Base-by-base conservation (phyloP, 2,797 vertebrate species). In the Melanotaenia trifasciata region DNA sequence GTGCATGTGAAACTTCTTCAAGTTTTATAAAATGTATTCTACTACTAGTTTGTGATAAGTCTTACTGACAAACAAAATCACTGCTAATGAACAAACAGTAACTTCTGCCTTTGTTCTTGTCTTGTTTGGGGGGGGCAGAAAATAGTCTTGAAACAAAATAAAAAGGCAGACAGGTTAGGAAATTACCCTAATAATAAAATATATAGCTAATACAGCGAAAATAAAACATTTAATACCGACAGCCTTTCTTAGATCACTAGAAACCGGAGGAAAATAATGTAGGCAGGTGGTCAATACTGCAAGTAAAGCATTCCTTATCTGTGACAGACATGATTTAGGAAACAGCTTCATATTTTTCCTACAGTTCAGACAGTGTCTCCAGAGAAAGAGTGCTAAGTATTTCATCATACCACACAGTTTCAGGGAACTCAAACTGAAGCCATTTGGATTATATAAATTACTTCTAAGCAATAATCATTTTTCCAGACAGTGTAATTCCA, bases 401-500 rank as follows among this genome's bases (percentile, higher is more conserved):
- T 45, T 68, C 20, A 64, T 59, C 38, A 57, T 20, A 63, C 1
- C n/a, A 18, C 53, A 62, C 26, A 32, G 45, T 43, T 72, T 3
- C 40, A 72, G 40, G 53, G 51, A 24, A 63, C 51, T 24, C 43
- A 54, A 35, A 64, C 18, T 30, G n/a, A 51, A 16, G 28, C 32
- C 56, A 35, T 77, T 50, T 63, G 16, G 54, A 35, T 66, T 58
- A 67, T 67, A 54, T 47, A 30, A 0, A 60, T 63, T 45, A 26
- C 24, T 47, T 54, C 22, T 22, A 54, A 36, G 64, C 45, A 53
- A 36, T 47, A 68, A 72, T 59, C 18, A 14, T 59, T 78, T 57
- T 35, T 63, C 33, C 43, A 67, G 60, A 62, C 24, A n/a, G 45
- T 64, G 64, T 20, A 68, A 61, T 33, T 67, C 50, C 47, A 59